Base-by-base conservation (phyloP, 1,140 invertebrate genomes). In the Scaptomyza montana region DNA sequence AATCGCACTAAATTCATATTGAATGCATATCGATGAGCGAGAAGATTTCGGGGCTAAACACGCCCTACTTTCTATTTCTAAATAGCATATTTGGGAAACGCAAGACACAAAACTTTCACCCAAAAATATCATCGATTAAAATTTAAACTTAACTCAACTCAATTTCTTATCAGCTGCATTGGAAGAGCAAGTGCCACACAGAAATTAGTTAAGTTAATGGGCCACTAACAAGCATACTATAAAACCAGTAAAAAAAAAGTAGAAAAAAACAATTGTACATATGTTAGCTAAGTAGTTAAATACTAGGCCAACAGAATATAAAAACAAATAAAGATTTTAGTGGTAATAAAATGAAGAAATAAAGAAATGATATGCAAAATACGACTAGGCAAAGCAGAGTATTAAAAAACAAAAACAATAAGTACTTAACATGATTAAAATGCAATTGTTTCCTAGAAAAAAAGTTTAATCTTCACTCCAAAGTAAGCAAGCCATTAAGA, bases 11-110 rank as follows among this genome's bases (percentile, higher is more conserved):
- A 74, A 69, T 56, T 62, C 19, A 53, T 62, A 68, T 56, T 25
- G 36, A 25, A 25, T 25, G 21, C 3, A 16, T 16, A 16, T 16
- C 1, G 33, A 13, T 41, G 33, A 39, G 39, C 13, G 16, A 6
- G 41, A 13, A 13, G 12, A 47, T 57, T 21, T 13, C 12, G n/a
- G 45, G 46, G 55, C 56, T 47, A 69, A 60, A 71, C 81, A 77
- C 84, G 84, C 84, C 84, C 84, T 74, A 87, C 84, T 87, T 87
- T 87, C 84, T 87, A 84, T 84, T 77, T 82, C 78, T 87, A 87
- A 87, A 82, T 59, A 71, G 51, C 66, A 73, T 72, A 78, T 67
- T 54, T 19, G 43, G 9, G 21, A 43, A 68, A 68, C 55, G 46
- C 36, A 60, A 63, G 43, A 56, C 54, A 25, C 21, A 53, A 71